These are phyloP conservation scores for Conomelus anceps DNA, from an alignment of 2,888 invertebrate species.

Conservation along the genomic window DNA sequence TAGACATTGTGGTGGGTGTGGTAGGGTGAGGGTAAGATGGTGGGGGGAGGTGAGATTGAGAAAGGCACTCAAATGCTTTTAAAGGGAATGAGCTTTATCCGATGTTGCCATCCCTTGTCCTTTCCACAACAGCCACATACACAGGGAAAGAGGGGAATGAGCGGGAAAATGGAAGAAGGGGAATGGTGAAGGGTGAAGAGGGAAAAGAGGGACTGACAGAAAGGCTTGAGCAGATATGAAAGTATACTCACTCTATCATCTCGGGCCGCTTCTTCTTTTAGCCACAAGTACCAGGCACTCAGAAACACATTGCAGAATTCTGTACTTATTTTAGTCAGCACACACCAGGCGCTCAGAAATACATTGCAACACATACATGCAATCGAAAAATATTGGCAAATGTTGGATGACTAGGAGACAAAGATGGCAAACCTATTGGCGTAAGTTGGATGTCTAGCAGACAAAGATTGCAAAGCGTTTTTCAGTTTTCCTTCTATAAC, in stretches of 20 bases:
- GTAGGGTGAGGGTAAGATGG: constrained; percentile 23
- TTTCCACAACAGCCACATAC: too few relatives aligned
- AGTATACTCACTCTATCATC: neutral
- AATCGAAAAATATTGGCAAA: too few relatives aligned
- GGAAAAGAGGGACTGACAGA: neutral
- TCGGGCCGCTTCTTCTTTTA: neutral
- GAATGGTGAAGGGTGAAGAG: neutral
- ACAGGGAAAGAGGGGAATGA: too few relatives aligned
- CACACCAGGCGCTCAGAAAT: neutral
- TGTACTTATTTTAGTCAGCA: neutral
- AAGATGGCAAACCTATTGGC: too few relatives aligned
- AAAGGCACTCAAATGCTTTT: constrained; percentile 28
- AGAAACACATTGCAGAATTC: neutral
- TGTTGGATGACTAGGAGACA: too few relatives aligned
- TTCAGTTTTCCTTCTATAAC: too few relatives aligned
- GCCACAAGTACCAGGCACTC: too few relatives aligned
- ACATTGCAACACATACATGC: too few relatives aligned
- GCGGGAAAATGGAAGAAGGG: too few relatives aligned
- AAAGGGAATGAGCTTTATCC: constrained; percentile 28
- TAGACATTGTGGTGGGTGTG: neutral
- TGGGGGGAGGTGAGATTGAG: constrained; percentile 29
- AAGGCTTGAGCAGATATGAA: neutral
- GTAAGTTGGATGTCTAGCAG: too few relatives aligned
- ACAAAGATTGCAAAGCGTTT: too few relatives aligned
- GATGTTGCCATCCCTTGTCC: neutral